Base-by-base conservation (phyloP, 30 jellyfish, hydroid and myxozoan genomes). In the Pseudorhiza aurosa region DNA sequence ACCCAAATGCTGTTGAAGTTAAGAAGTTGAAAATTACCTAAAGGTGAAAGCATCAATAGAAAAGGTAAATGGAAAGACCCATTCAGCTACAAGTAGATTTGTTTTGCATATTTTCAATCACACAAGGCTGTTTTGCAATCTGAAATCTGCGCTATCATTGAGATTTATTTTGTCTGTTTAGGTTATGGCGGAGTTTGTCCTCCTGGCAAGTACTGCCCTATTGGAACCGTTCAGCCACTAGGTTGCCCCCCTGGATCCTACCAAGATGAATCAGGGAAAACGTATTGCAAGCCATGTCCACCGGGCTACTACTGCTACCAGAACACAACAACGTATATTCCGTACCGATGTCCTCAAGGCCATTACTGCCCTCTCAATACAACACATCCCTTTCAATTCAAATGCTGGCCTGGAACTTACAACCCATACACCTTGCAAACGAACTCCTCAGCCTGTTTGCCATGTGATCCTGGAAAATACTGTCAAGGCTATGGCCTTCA, bases 141-240 rank as follows among this genome's bases (percentile, higher is more conserved):
- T n/a, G n/a, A n/a, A n/a, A n/a, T n/a, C n/a, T n/a, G n/a, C n/a
- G n/a, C n/a, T n/a, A n/a, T n/a, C n/a, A n/a, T n/a, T n/a, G n/a
- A n/a, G n/a, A n/a, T n/a, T n/a, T n/a, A n/a, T n/a, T n/a, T n/a
- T n/a, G n/a, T n/a, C 19, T 2, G 64, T 60, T 31, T 51, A 94
- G 97, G 97, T 32, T 65, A 40, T 25, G 99, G 99, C 37, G 99
- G 99, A 0, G 57, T 94, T 15, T 94, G 99, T 53, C 99, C 97
- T 4, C 89, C 93, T 22, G 99, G 99, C 11, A 77, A 82, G 32
- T 94, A 77, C 62, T 94, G 99, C 58, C 96, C 91, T 18, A 33
- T 56, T 25, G 99, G 99, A 40, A 65, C 97, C 19, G 81, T 58
- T 15, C 18, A 36, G n/a, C 99, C 99, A n/a, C 21, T 58, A n/a